Conservation (phyloP, 2,113 vertebrate species). For the Elephantulus edwardii region DNA sequence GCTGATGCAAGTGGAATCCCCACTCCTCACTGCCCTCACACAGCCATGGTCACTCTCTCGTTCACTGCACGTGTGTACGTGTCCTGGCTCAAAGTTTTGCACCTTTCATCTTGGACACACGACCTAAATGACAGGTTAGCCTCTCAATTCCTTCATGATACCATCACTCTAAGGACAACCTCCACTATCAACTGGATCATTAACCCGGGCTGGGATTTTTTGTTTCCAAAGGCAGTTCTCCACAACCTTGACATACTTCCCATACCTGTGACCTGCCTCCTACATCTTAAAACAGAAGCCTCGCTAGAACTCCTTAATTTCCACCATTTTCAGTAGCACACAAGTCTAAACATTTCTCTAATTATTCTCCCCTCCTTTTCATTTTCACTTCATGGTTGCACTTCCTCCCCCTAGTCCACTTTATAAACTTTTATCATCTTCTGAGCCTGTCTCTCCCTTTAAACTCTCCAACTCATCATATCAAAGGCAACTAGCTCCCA, state of each 20-base stretch:
- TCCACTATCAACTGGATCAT: background rate
- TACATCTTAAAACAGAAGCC: background rate
- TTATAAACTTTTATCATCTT: too few species aligned
- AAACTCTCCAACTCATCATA: background rate
- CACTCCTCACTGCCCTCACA: background rate
- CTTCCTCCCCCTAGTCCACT: too few species aligned
- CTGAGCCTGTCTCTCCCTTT: background rate
- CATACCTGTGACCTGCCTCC: background rate
- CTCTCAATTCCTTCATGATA: background rate
- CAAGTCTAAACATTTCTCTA: too few species aligned
- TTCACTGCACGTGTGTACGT: background rate
- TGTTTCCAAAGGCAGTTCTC: background rate
- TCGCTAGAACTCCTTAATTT: too few species aligned
- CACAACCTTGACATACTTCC: background rate
- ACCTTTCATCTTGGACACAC: background rate
- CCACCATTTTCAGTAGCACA: too few species aligned
- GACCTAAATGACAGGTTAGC: background rate
- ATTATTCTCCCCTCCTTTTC: too few species aligned
- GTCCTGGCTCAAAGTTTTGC: background rate
- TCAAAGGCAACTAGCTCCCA: background rate
- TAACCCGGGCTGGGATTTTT: background rate
- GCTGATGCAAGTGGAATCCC: background rate
- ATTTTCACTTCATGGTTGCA: too few species aligned
- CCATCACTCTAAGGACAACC: background rate
- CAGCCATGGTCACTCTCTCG: background rate